These are phyloP conservation scores for Alouatta palliata DNA, from an alignment of 2,113 vertebrate species.

Conservation along the genomic window DNA sequence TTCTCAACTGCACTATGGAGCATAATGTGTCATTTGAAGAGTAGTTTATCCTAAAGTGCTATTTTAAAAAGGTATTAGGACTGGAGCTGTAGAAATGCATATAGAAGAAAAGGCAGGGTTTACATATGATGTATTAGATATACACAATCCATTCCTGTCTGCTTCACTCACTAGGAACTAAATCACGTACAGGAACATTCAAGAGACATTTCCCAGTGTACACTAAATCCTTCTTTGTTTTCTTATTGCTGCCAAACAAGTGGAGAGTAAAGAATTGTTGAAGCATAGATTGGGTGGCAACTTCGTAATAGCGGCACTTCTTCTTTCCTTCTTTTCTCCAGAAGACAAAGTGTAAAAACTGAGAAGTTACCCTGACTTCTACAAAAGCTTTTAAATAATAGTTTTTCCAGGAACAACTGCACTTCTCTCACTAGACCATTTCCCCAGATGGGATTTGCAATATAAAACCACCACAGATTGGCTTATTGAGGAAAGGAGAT, in stretches of 20 bases:
- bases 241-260: conserved; percentile 51
- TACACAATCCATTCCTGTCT: conserved; percentile 28
- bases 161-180: not conserved
- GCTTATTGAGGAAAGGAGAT: conserved; percentile 80
- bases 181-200: conserved; percentile 45
- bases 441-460: conserved; percentile 81
- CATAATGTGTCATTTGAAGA: conserved; percentile 4
- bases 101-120: conserved; percentile 28
- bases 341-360: conserved; percentile 75
- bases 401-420: conserved; percentile 75
- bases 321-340: conserved; percentile 59
- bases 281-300: conserved; percentile 53
- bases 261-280: conserved; percentile 67
- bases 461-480: conserved; percentile 80
- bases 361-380: conserved; percentile 67
- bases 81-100: conserved; percentile 45
- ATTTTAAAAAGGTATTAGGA: conserved; percentile 22
- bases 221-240: conserved; percentile 67
- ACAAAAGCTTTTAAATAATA: conserved; percentile 78
- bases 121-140: conserved; percentile 1
- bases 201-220: conserved; percentile 62
- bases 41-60: conserved; percentile 59
- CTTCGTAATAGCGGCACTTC: conserved; percentile 55
- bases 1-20: conserved; percentile 63
- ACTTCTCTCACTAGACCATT: conserved; percentile 72